These are phyloP conservation scores for Notothenia coriiceps DNA, from an alignment of 2,113 vertebrate species.

Conservation along the genomic window DNA sequence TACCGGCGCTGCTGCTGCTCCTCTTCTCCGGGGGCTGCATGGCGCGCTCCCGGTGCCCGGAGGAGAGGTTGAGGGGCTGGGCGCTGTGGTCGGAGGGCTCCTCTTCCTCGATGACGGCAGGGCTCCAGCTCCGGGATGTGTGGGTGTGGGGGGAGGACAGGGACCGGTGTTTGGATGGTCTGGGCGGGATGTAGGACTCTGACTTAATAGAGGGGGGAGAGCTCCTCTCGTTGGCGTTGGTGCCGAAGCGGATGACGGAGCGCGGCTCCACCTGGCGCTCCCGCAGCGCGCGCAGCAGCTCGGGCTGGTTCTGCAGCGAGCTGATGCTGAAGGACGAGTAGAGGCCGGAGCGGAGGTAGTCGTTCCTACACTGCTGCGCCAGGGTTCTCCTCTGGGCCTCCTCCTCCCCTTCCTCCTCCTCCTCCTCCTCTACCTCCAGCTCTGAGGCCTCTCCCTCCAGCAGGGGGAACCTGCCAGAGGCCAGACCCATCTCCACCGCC, in stretches of 20 bases:
- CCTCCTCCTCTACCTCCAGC: slow-evolving; percentile 87
- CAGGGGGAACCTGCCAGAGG: slow-evolving; percentile 88
- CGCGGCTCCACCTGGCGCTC: slow-evolving; percentile 89
- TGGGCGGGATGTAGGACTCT: slow-evolving; percentile 76
- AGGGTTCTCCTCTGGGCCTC: slow-evolving; percentile 82
- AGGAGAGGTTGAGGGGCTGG: slow-evolving; percentile 95
- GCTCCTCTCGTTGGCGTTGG: slow-evolving; percentile 87
- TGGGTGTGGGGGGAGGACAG: slow-evolving; percentile 84
- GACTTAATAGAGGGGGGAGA: slow-evolving; percentile 85
- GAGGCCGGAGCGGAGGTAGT: slow-evolving; percentile 93
- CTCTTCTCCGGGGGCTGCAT: slow-evolving; percentile 75
- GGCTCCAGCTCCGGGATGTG: slow-evolving; percentile 84
- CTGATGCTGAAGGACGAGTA: slow-evolving; percentile 95
- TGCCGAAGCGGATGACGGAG: slow-evolving; percentile 95
- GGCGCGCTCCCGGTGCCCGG: slow-evolving; percentile 91
- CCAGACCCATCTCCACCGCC: slow-evolving; percentile 90
- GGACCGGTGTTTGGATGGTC: slow-evolving; percentile 83
- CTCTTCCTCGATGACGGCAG: slow-evolving; percentile 80
- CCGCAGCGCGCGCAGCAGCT: slow-evolving; percentile 89
- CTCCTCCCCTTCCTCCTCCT: slow-evolving; percentile 87
- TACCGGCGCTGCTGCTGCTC: slow-evolving; percentile 57
- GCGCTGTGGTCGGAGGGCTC: slow-evolving; percentile 85
- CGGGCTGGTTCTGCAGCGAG: slow-evolving; percentile 90
- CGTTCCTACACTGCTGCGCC: slow-evolving; percentile 86
- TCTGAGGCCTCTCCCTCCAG: slow-evolving; percentile 86